Base-by-base conservation (phyloP, 2,113 vertebrate genomes). In the Seriola aureovittata region DNA sequence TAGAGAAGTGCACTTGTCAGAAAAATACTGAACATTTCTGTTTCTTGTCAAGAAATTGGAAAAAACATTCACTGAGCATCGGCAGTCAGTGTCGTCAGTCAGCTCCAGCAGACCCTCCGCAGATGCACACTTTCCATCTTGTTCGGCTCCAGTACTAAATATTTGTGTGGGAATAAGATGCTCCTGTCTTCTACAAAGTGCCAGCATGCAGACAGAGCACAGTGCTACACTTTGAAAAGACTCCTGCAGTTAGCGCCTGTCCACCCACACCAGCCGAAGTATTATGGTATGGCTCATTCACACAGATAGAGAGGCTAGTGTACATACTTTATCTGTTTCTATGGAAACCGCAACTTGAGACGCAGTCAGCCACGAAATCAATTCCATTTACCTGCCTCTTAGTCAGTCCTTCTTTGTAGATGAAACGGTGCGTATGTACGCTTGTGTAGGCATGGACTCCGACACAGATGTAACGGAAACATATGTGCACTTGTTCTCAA, bases 201-300 rank as follows among this genome's bases (percentile, higher is more conserved):
- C 64, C 34, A 58, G 59, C 54, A 79, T 78, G 76, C 75, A 84
- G 75, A 81, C 55, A 23, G 57, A 76, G 76, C 78, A 75, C 55
- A 29, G 42, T 36, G 67, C 82, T 62, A 44, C 76, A 14, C 79
- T 75, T 82, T 68, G 75, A 87, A 77, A 76, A 69, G 60, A 81
- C 82, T 87, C 63, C 68, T 81, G 85, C 71, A 60, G 76, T 84
- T 29, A 65, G 40, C 62, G 85, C 78, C 55, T 58, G 76, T 86
- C 92, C 86, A 74, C 88, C 88, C 88, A 88, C 88, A 77, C 82
- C 64, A 50, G 54, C 75, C 72, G 29, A 78, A 88, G 73, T 88
- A 90, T 92, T 90, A 92, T 92, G 90, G 89, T 92, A 92, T 93
- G 77, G 86, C 86, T 88, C 92, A 91, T 90, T 91, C 86, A 92